These are phyloP conservation scores for Nycticebus coucang DNA, from an alignment of 2,113 vertebrate species.

Conservation along the genomic window DNA sequence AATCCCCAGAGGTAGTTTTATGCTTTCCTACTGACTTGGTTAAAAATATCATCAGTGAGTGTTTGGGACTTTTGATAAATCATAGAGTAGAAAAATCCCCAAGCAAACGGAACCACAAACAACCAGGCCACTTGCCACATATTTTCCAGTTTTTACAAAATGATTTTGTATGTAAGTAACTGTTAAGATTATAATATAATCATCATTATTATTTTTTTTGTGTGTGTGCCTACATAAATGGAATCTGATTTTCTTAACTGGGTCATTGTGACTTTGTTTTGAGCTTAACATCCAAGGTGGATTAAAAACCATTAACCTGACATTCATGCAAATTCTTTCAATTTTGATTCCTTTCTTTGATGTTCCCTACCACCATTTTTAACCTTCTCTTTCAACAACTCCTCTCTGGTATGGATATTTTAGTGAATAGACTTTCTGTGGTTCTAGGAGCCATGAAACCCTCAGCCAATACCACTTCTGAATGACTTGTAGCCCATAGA, in stretches of 20 bases:
- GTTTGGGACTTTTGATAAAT: constrained; percentile 63
- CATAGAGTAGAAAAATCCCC: constrained; percentile 42
- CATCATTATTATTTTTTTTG: background rate
- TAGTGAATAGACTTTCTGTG: background rate
- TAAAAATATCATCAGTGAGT: constrained; percentile 59
- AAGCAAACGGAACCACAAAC: background rate
- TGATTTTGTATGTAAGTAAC: background rate
- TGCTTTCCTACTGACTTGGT: constrained; percentile 59
- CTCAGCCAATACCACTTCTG: background rate
- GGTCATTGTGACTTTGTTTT: background rate
- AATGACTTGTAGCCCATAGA: background rate
- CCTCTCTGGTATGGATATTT: background rate
- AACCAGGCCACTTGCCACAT: background rate
- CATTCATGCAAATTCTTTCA: background rate
- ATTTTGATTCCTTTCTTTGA: background rate
- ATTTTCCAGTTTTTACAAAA: constrained; percentile 29
- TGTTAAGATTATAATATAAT: background rate
- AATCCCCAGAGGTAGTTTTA: constrained; percentile 7
- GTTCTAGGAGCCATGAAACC: background rate
- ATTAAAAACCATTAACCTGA: background rate
- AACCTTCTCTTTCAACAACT: background rate
- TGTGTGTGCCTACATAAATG: background rate
- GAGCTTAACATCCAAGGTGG: background rate
- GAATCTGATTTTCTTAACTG: background rate
- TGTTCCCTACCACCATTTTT: background rate